Conservation (phyloP, 2,113 vertebrate genomes). For the Macrotus californicus region DNA sequence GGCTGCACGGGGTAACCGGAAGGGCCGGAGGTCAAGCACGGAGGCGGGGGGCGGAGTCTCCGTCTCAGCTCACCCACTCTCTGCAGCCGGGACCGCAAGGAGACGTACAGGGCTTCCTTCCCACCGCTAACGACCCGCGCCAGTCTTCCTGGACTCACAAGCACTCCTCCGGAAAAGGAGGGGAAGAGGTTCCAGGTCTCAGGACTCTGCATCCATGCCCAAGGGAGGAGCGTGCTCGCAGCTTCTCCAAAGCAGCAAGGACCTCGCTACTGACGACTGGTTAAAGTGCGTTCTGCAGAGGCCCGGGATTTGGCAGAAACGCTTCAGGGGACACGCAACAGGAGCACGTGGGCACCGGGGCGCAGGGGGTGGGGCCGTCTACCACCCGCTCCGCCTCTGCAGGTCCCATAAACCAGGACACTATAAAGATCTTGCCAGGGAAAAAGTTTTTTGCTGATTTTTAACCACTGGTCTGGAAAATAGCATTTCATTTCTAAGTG, state of each 20-base stretch:
- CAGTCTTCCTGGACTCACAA: background rate
- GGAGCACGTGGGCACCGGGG: background rate
- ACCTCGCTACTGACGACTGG: background rate
- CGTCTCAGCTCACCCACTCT: background rate
- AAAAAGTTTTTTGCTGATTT: background rate
- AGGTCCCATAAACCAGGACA: background rate
- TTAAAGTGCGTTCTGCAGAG: background rate
- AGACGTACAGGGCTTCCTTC: background rate
- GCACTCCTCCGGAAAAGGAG: background rate
- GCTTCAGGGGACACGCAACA: background rate
- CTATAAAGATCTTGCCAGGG: background rate
- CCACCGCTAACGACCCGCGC: background rate
- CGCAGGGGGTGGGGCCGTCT: background rate
- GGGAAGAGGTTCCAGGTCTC: background rate
- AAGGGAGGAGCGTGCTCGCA: accelerated
- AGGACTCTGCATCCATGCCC: background rate
- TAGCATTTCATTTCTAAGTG: background rate
- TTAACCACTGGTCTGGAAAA: conserved; percentile 19
- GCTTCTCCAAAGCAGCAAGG: background rate
- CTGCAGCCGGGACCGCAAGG: background rate
- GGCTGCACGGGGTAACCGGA: background rate
- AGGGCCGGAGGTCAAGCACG: background rate
- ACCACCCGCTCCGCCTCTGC: background rate
- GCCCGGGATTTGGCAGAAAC: background rate
- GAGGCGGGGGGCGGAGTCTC: background rate